Percentiles rank a stretch among this genome's conserved stretches.
These are phyloP conservation scores for Caenorhabditis plicata DNA, from an alignment of 2,888 invertebrate genomes.

Conservation along the genomic window DNA sequence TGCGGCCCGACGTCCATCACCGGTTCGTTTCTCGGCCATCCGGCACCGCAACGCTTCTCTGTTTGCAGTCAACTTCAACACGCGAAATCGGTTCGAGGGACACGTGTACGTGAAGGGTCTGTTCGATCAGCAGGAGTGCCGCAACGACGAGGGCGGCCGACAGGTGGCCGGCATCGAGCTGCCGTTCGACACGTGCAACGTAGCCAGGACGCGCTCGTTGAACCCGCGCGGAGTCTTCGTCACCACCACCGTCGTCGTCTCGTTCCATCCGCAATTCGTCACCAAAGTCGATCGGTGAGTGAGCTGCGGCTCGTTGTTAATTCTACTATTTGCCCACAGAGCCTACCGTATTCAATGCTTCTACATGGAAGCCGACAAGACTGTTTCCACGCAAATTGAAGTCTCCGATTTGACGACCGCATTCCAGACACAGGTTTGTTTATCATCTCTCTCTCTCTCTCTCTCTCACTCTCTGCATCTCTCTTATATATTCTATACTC, in stretches of 20 bases:
- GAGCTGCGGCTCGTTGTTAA: not conserved
- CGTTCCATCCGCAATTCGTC: constrained; percentile 66
- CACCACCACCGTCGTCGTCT: constrained; percentile 63
- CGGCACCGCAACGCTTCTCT: not conserved
- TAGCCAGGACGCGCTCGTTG: constrained; percentile 62
- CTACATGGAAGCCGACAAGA: constrained; percentile 66
- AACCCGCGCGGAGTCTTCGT: constrained; percentile 65
- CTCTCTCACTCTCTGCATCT: not conserved
- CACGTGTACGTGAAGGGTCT: constrained; percentile 61
- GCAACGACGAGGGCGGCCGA: constrained; percentile 61
- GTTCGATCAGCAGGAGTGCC: constrained; percentile 61
- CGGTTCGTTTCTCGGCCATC: constrained; percentile 46
- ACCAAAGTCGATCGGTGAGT: constrained; percentile 55
- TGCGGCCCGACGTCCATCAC: constrained; percentile 64
- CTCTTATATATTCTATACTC: too few relatives aligned
- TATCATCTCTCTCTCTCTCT: too few relatives aligned
- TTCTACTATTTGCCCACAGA: too few relatives aligned
- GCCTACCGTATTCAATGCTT: constrained; percentile 65
- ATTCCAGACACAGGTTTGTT: constrained; percentile 64
- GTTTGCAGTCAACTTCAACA: constrained; percentile 65
- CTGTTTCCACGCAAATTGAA: constrained; percentile 62
- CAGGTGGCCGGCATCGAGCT: constrained; percentile 64
- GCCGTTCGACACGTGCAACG: constrained; percentile 65
- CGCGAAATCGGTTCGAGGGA: constrained; percentile 54
- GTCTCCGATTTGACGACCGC: constrained; percentile 64